Conservation (phyloP, 2,113 vertebrate species). For the Tamias sibiricus region DNA sequence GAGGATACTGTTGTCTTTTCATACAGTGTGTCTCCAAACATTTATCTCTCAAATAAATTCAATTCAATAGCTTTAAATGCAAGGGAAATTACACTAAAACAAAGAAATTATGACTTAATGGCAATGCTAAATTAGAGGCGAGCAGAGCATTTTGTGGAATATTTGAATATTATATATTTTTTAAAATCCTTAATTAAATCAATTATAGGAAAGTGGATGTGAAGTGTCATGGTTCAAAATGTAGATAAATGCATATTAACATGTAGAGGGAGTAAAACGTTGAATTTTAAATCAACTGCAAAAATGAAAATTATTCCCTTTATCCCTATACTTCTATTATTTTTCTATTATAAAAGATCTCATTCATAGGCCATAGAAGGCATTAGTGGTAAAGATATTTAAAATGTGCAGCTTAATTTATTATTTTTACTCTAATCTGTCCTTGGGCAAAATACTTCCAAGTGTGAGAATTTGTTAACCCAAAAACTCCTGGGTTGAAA, state of each 20-base stretch:
- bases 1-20: neutral
- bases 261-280: neutral
- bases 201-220: conserved; percentile 51
- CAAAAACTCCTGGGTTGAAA: neutral
- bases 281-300: conserved; percentile 61
- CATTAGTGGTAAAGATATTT: conserved; percentile 60
- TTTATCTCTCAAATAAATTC: conserved; percentile 39
- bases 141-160: neutral
- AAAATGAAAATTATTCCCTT: conserved; percentile 56
- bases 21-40: neutral
- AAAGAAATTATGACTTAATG: neutral
- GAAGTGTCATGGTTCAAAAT: conserved; percentile 47
- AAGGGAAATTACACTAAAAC: neutral
- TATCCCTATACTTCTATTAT: conserved; percentile 9
- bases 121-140: conserved; percentile 9
- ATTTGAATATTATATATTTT: neutral
- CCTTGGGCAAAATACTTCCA: conserved; percentile 40
- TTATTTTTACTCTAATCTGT: conserved; percentile 66
- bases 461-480: conserved; percentile 50
- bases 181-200: conserved; percentile 65
- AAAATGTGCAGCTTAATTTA: conserved; percentile 63
- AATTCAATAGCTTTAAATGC: conserved; percentile 4
- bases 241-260: conserved; percentile 57
- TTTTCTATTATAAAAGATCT: conserved; percentile 61
- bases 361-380: conserved; percentile 24